A percentile compares a stretch with the other conserved stretches of the same genome.
Conservation (phyloP, 2,888 invertebrate genomes). For the Diplolepis rosae region DNA sequence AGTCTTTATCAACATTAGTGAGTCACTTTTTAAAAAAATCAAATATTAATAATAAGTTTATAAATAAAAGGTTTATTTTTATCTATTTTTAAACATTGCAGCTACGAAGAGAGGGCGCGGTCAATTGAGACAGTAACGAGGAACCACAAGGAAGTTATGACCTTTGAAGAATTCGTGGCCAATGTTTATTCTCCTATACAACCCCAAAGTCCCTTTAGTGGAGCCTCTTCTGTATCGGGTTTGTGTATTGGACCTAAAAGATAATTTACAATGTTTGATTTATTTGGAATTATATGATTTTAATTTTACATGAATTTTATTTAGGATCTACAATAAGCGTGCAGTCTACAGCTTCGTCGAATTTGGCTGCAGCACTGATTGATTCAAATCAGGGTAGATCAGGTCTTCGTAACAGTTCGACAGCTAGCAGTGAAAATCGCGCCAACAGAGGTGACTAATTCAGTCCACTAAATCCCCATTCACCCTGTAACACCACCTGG, state of each 20-base stretch:
- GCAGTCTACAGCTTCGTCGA: conserved; percentile 74
- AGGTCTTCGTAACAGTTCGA: conserved; percentile 66
- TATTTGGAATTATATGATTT: neutral
- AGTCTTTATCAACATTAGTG: conserved; percentile 94
- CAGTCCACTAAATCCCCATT: conserved; percentile 60
- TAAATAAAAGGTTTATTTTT: too few relatives aligned
- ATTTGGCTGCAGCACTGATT: conserved; percentile 77
- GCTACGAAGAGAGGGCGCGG: conserved; percentile 93
- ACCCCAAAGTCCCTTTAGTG: conserved; percentile 75
- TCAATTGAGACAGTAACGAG: conserved; percentile 89
- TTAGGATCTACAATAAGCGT: conserved; percentile 71
- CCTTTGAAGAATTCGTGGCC: conserved; percentile 91
- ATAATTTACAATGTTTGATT: neutral
- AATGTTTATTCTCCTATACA: conserved; percentile 82
- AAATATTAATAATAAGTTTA: neutral
- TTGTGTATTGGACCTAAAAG: conserved; percentile 36
- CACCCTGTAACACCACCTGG: conserved; percentile 57
- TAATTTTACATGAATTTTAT: neutral
- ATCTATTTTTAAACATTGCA: conserved; percentile 68
- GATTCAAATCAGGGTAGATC: conserved; percentile 75
- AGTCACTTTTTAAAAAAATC: conserved; percentile 65
- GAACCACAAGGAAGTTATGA: conserved; percentile 89
- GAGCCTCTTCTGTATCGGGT: conserved; percentile 70
- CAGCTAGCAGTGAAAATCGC: conserved; percentile 68
- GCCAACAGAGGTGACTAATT: conserved; percentile 71